Evolutionary conservation across 2,113 vertebrate species (phyloP).

Genomic region (Phyllopteryx taeniolatus): DNA sequence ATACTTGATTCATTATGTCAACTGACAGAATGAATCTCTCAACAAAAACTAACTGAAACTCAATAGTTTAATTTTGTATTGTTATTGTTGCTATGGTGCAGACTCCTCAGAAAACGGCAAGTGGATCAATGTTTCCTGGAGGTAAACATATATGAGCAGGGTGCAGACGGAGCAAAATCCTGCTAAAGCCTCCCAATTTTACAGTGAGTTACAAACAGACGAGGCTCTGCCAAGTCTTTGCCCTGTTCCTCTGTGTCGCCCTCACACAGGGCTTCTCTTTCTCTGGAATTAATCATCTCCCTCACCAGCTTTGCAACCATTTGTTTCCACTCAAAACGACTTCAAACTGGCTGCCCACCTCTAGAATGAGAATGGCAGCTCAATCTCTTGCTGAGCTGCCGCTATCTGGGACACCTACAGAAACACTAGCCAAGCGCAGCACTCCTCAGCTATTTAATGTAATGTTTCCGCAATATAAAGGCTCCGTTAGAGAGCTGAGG

Average conservation of each 20-base stretch:
- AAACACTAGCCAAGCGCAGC: conserved; percentile 52
- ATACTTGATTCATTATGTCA: neutral
- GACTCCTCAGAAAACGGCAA: conserved; percentile 1
- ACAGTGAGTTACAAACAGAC: conserved; percentile 75
- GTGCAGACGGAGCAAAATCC: conserved; percentile 58
- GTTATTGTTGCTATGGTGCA: neutral
- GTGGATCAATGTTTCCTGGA: conserved; percentile 36
- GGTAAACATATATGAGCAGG: conserved; percentile 48
- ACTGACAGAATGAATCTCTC: neutral
- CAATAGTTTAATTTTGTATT: neutral
- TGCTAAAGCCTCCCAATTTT: conserved; percentile 72
- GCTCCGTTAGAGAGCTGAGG: conserved; percentile 67
- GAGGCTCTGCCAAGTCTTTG: conserved; percentile 60
- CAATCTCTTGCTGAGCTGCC: conserved; percentile 37
- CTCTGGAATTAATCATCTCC: conserved; percentile 71
- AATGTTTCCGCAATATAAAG: conserved; percentile 80
- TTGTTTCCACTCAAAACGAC: conserved; percentile 63
- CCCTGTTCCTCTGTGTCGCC: conserved; percentile 44
- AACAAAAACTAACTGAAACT: neutral
- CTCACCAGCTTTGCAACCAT: conserved; percentile 51
- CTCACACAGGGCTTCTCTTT: conserved; percentile 39
- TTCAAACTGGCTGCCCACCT: conserved; percentile 50
- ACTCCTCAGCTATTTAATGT: conserved; percentile 74
- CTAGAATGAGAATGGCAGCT: conserved; percentile 27
- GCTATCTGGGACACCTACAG: conserved; percentile 65